Evolutionary conservation across 2,797 vertebrate species (phyloP).

Genomic region (Halcyon smyrnensis): DNA sequence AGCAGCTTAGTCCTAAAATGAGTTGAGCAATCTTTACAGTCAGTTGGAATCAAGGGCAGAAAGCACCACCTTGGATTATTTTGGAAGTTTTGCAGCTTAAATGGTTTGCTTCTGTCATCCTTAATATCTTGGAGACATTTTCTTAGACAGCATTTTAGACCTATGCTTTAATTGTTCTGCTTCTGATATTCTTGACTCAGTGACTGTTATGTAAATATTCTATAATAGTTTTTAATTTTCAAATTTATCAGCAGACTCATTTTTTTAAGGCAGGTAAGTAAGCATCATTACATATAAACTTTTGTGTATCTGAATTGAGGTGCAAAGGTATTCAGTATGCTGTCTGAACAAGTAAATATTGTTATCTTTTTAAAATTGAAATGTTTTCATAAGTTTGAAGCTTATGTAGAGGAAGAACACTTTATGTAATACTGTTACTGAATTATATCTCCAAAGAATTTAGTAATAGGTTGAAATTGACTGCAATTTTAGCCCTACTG

Average conservation of each 20-base stretch:
- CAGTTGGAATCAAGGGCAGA: not conserved
- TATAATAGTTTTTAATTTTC: constrained; percentile 12
- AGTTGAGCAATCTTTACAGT: not conserved
- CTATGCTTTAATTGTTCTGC: not conserved
- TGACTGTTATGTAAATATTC: constrained; percentile 17
- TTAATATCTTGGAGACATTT: not conserved
- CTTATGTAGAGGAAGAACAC: not conserved
- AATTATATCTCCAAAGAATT: not conserved
- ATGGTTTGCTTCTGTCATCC: not conserved
- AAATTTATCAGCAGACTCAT: constrained; percentile 1
- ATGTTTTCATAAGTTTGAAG: not conserved
- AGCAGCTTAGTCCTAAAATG: not conserved
- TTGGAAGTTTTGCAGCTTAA: not conserved
- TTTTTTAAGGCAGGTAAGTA: constrained; percentile 20
- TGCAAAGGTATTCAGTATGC: not conserved
- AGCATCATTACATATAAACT: not conserved
- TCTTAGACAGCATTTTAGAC: not conserved
- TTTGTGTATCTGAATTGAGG: not conserved
- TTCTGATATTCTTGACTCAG: not conserved
- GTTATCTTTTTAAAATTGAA: not conserved
- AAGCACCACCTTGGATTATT: not conserved
- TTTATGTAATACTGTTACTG: not conserved
- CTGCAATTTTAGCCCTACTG: not conserved
- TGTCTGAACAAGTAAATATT: not conserved
- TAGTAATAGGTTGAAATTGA: not conserved